A percentile compares a stretch with the other conserved stretches of the same genome.
phyloP scores from a whole-genome alignment of 2,113 vertebrate species.

The Cyprinodon variegatus region DNA sequence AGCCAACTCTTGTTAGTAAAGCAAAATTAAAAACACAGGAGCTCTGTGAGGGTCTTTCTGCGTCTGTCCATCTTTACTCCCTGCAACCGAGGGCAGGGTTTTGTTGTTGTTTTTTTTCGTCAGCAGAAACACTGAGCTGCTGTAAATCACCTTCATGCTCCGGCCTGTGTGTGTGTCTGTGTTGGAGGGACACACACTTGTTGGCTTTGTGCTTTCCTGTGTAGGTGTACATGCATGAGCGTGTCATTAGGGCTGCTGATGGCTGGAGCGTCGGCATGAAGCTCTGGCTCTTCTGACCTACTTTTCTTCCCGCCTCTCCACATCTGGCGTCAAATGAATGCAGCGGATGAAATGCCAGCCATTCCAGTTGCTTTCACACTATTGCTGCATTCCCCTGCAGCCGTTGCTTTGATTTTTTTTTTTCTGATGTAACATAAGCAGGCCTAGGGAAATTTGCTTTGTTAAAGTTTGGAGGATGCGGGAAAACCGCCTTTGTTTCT shows the following conservation, averaged over 20 bases:
- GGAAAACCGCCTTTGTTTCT: constrained; percentile 18
- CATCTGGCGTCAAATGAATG: constrained; percentile 69
- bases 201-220: constrained; percentile 36
- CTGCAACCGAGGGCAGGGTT: constrained; percentile 46
- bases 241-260: constrained; percentile 46
- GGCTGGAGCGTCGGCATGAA: constrained; percentile 41
- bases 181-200: constrained; percentile 5
- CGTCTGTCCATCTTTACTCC: constrained; percentile 33
- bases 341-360: constrained; percentile 71
- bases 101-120: constrained; percentile 26
- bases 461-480: constrained; percentile 30
- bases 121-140: constrained; percentile 63
- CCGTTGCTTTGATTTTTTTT: constrained; percentile 30
- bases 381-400: constrained; percentile 46
- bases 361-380: constrained; percentile 60
- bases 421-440: constrained; percentile 37
- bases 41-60: background rate
- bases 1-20: background rate
- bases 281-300: constrained; percentile 73
- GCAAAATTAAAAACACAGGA: background rate
- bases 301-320: constrained; percentile 68
- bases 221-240: constrained; percentile 29
- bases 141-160: constrained; percentile 59
- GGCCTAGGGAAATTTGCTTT: constrained; percentile 26
- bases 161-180: background rate